A percentile compares a stretch with the other conserved stretches of the same genome.
phyloP scores from a whole-genome alignment of 1,140 invertebrate species.

The Heliconius congener region DNA sequence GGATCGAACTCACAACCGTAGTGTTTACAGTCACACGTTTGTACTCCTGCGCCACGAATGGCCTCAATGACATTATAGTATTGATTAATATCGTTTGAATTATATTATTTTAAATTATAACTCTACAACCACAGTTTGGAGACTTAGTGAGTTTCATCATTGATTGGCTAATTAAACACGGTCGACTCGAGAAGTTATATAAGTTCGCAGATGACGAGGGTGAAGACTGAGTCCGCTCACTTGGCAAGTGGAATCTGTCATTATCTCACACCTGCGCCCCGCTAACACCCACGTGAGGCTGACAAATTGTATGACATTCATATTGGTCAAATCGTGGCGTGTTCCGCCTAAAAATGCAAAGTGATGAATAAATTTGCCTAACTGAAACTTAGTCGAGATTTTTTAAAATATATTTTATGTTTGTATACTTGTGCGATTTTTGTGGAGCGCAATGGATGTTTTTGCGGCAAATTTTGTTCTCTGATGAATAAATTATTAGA shows the following conservation, averaged over 20 bases:
- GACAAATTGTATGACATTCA: constrained; percentile 65
- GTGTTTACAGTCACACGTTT: too few species aligned
- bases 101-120: neutral
- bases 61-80: too few species aligned
- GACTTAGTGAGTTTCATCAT: constrained; percentile 1
- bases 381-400: neutral
- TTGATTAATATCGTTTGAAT: too few species aligned
- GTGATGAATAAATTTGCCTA: constrained; percentile 17
- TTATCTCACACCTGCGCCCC: constrained; percentile 52
- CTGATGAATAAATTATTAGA: too few species aligned
- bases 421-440: neutral
- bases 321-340: constrained; percentile 38
- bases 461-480: too few species aligned
- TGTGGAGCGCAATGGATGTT: too few species aligned
- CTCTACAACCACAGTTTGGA: neutral
- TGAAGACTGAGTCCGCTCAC: constrained; percentile 21
- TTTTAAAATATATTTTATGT: neutral
- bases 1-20: too few species aligned
- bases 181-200: neutral
- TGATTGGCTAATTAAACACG: constrained; percentile 13
- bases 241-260: constrained; percentile 60
- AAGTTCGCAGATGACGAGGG: constrained; percentile 18
- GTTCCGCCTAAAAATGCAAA: neutral
- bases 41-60: too few species aligned
- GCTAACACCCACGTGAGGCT: constrained; percentile 49